Base-by-base conservation (phyloP, 2,113 vertebrate species). In the Podarcis raffonei region DNA sequence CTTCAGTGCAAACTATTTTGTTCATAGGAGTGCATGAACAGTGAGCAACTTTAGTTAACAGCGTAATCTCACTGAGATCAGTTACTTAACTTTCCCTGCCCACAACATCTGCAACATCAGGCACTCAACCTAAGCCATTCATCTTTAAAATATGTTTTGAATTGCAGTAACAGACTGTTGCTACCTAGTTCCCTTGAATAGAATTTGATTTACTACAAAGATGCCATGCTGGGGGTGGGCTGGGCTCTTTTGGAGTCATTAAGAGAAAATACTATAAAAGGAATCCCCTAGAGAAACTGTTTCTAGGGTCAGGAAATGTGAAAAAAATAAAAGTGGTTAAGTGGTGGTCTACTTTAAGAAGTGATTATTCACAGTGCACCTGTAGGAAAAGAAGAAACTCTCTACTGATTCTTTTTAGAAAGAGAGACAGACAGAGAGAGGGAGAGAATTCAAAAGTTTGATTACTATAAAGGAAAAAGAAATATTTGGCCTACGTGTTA, bases 211-310 rank as follows among this genome's bases (percentile, higher is more conserved):
- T 97, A 96, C 96, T 95, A 92, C 93, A 84, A 84, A 87, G 75
- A 95, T 93, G 96, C 94, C 95, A 83, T 96, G 96, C 85, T 77
- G 93, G 93, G 94, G 92, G 93, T 15, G 59, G 59, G 59, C 18
- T 15, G 59, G 59, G 96, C 92, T 93, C 96, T 91, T 88, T 94
- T 87, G 23, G 92, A 96, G 96, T 95, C 93, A 94, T 97, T 97
- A 96, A 94, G 90, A 94, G 85, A 95, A 94, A 93, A 94, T 95
- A 94, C 96, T 96, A 97, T 96, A 97, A 97, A 97, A 96, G 95
- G 96, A 97, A 97, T 96, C 94, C 93, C 79, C 95, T 93, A 92
- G 89, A 94, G 94, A 96, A 93, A 95, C 96, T 97, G 94, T 95
- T 97, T 96, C 89, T 91, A 97, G 95, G 91, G 87, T 95, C 96